Evolutionary conservation across 1,140 invertebrate species (phyloP), one percentile per base, ranked within the genome.

Genomic region (Drosophila seguyi): DNA sequence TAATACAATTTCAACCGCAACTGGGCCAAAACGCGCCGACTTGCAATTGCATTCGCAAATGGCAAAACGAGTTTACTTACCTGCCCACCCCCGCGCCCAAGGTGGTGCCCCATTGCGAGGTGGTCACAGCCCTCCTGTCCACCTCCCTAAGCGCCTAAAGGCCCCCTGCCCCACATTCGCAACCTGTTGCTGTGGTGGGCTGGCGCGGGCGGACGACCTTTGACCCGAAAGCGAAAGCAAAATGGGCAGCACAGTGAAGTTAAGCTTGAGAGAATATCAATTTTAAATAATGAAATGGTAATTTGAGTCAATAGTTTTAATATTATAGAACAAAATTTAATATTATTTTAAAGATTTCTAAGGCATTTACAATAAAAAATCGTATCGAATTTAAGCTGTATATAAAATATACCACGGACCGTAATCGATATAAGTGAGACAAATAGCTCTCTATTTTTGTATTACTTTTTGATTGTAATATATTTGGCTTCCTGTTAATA

Each of bases 111-210:
- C 29, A 36, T 10, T 8, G 13, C 0, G 31, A 22, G 50, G 31
- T 14, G 50, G 38, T 38, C 18, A 4, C 31, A 25, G 52, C 52
- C 69, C 48, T 71, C 62, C 63, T 25, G 52, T 53, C 58, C 31
- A 56, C 45, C 48, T 36, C 56, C 27, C 47, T 20, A 60, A 71
- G 65, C 75, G 73, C 69, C 78, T 65, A 90, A 90, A 90, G 85
- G 85, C 86, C 85, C 85, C 86, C 84, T 88, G 84, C 77, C 81
- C 85, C 85, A 90, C 68, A 81, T 88, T 61, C 48, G 80, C 80
- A 87, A 87, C 84, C 85, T 90, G 84, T 84, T 88, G 84, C 65
- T 25, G n/a, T 16, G 25, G 62, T 52, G 66, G 47, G 67, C 18
- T 31, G 18, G 38, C 22, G 66, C 47, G 56, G 38, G 65, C 50